Evolutionary conservation across 2,113 vertebrate species (phyloP).

Genomic region (Varanus komodoensis): DNA sequence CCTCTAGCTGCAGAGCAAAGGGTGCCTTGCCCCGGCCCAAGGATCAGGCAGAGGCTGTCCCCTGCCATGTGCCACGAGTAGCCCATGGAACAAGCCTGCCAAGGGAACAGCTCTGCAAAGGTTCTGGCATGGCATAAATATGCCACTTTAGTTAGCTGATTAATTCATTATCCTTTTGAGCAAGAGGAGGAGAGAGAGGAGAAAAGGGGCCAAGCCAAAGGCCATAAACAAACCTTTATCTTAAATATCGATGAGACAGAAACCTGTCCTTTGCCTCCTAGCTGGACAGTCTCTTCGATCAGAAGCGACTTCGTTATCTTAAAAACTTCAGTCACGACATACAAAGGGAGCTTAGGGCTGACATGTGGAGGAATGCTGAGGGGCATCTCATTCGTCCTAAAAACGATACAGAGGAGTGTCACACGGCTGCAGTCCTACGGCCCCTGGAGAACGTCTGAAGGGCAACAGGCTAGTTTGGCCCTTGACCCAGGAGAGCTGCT

Average conservation of each 20-base stretch:
- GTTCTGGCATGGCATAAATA: not conserved
- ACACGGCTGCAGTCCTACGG: not conserved
- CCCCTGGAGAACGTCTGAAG: too few species aligned
- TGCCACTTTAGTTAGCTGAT: not conserved
- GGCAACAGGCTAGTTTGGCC: too few species aligned
- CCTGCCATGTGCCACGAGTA: not conserved
- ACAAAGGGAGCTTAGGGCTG: slow-evolving; percentile 2
- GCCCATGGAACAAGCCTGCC: not conserved
- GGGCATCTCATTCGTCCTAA: slow-evolving; percentile 8
- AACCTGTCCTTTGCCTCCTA: slow-evolving; percentile 9
- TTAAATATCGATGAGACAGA: not conserved
- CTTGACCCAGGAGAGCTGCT: not conserved
- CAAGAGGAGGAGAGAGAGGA: not conserved
- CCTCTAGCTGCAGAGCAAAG: not conserved
- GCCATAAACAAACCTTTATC: slow-evolving; percentile 27
- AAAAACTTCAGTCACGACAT: slow-evolving; percentile 22
- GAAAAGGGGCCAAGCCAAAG: not conserved
- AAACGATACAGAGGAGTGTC: not conserved
- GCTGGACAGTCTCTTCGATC: slow-evolving; percentile 2
- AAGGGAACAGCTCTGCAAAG: not conserved
- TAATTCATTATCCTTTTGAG: not conserved
- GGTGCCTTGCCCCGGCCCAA: too few species aligned
- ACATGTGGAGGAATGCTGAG: not conserved
- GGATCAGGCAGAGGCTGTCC: too few species aligned
- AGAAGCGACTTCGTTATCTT: slow-evolving; percentile 9